Evolutionary conservation across 2,888 invertebrate genomes (phyloP).

Genomic region (Hydroisotoma schaefferi): DNA sequence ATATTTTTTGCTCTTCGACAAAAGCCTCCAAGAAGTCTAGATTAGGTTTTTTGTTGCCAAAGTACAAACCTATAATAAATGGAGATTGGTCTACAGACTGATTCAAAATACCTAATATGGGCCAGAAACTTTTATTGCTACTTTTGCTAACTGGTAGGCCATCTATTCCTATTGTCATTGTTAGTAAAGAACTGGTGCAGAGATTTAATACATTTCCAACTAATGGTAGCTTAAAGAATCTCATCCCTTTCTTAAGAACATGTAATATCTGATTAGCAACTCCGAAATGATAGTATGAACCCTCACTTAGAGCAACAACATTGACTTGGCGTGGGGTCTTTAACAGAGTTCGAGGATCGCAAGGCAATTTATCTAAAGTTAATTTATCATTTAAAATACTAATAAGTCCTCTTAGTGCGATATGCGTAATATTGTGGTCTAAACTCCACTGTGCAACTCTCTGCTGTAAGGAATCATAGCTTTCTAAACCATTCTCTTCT

Average conservation of each 20-base stretch:
- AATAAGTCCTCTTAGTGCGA: not conserved
- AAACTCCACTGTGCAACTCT: too few relatives aligned
- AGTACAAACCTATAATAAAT: not conserved
- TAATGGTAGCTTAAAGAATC: not conserved
- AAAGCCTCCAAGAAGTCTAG: not conserved
- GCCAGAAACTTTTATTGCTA: not conserved
- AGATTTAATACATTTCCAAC: not conserved
- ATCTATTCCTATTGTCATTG: slow-evolving; percentile 1
- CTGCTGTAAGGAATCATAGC: too few relatives aligned
- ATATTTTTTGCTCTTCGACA: not conserved
- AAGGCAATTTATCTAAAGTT: not conserved
- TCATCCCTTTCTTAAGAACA: not conserved
- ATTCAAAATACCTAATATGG: not conserved
- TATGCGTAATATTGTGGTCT: not conserved
- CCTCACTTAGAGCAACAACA: not conserved
- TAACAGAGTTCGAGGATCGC: not conserved
- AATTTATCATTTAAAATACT: not conserved
- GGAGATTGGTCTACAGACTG: not conserved
- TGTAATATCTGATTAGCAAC: not conserved
- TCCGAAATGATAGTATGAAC: not conserved
- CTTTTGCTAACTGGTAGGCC: not conserved
- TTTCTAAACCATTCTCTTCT: too few relatives aligned
- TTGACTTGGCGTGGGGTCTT: not conserved
- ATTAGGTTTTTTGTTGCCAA: slow-evolving; percentile 1
- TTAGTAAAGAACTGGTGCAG: not conserved